Conservation (phyloP, 2,113 vertebrate genomes). For the Sporophila hypoxantha region DNA sequence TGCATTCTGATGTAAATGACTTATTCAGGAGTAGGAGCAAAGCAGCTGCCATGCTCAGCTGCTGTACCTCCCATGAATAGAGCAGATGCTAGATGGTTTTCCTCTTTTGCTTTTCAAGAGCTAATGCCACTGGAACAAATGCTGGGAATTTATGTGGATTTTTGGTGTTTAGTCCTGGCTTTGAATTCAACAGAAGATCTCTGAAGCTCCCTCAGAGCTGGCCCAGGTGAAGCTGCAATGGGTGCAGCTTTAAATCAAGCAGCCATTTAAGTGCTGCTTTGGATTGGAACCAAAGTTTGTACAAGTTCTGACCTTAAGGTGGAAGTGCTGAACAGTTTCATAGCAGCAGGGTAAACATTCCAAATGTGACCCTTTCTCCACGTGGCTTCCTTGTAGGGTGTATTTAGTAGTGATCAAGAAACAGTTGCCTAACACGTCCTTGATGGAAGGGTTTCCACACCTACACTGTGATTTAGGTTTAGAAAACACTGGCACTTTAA, state of each 20-base stretch:
- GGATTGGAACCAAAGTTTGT: neutral
- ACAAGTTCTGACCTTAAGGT: neutral
- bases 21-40: conserved; percentile 16
- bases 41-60: conserved; percentile 44
- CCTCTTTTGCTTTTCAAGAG: conserved; percentile 1
- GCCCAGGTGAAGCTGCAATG: neutral
- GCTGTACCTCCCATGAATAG: conserved; percentile 1
- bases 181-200: neutral
- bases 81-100: conserved; percentile 33
- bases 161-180: neutral
- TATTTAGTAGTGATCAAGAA: neutral
- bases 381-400: neutral
- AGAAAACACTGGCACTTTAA: conserved; percentile 46
- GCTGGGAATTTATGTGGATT: neutral
- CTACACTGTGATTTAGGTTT: conserved; percentile 22
- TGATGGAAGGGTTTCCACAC: neutral
- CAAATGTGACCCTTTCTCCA: neutral
- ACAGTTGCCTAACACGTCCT: neutral
- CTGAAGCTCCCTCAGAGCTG: neutral
- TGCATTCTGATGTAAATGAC: conserved; percentile 3
- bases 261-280: neutral
- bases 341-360: neutral
- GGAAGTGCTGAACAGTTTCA: neutral
- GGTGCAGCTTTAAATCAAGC: neutral
- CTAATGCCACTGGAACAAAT: neutral